A percentile compares a stretch with the other conserved stretches of the same genome.
phyloP scores from a whole-genome alignment of 2,888 invertebrate genomes.

The Ornithoptera alexandrae region DNA sequence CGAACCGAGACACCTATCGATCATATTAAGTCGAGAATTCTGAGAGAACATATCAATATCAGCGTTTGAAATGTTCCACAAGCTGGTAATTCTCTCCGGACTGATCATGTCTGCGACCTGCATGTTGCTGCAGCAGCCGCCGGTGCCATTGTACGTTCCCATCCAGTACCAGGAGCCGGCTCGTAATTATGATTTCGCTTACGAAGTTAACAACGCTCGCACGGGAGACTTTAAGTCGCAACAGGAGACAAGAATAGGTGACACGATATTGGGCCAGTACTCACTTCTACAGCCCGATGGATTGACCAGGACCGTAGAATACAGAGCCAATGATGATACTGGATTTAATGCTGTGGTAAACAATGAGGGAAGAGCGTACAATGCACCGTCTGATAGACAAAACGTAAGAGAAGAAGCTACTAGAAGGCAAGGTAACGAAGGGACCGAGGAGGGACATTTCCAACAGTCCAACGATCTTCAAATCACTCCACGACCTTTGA shows the following conservation, averaged over 20 bases:
- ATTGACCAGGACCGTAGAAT: constrained; percentile 57
- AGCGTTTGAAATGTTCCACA: constrained; percentile 4
- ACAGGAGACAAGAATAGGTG: constrained; percentile 38
- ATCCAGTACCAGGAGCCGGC: background rate
- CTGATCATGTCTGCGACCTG: background rate
- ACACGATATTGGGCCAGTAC: constrained; percentile 38
- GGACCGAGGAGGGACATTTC: constrained; percentile 1
- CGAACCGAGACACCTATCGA: background rate
- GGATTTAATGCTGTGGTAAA: constrained; percentile 69
- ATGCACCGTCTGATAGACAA: background rate
- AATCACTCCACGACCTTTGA: constrained; percentile 4
- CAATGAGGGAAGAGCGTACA: constrained; percentile 39
- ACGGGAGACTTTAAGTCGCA: constrained; percentile 56
- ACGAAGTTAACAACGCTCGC: constrained; percentile 28
- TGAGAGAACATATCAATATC: background rate
- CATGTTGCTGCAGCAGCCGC: background rate
- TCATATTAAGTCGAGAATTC: constrained; percentile 1
- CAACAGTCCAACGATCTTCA: constrained; percentile 7
- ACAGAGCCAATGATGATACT: constrained; percentile 59
- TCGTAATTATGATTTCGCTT: background rate
- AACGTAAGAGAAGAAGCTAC: background rate
- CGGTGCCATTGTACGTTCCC: background rate
- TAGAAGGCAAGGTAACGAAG: constrained; percentile 6
- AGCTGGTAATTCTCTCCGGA: background rate
- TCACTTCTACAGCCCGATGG: constrained; percentile 64